Evolutionary conservation across 2,113 vertebrate genomes (phyloP).

Genomic region (Phocoena sinus): DNA sequence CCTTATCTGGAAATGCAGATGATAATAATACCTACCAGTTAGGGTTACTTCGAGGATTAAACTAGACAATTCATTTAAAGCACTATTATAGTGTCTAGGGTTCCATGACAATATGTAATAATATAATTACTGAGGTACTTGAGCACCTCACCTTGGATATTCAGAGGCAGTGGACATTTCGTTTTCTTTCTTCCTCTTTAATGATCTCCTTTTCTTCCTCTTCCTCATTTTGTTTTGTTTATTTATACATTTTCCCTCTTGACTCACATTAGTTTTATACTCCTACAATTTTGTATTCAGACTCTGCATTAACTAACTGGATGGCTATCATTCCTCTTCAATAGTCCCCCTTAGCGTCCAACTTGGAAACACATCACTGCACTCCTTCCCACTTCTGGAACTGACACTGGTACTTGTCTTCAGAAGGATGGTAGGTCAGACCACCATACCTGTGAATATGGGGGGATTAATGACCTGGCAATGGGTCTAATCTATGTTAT

Average conservation of each 20-base stretch:
- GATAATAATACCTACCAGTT: not conserved
- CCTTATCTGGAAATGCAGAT: not conserved
- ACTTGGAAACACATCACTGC: not conserved
- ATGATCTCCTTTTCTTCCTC: not conserved
- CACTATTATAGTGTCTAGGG: fast-evolving
- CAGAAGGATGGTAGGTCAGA: not conserved
- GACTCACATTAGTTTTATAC: not conserved
- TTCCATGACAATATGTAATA: not conserved
- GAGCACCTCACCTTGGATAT: too few relatives aligned
- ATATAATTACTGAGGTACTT: too few relatives aligned
- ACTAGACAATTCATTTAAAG: not conserved
- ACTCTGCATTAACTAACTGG: too few relatives aligned
- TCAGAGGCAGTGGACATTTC: not conserved
- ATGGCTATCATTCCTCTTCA: not conserved
- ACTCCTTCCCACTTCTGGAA: not conserved
- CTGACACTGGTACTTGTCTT: not conserved
- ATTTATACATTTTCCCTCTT: not conserved
- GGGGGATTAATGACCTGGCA: not conserved
- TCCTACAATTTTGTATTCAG: not conserved
- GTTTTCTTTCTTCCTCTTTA: not conserved
- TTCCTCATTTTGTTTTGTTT: not conserved
- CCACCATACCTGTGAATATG: not conserved
- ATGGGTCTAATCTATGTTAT: fast-evolving
- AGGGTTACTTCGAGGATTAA: not conserved
- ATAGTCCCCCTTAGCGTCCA: not conserved